Evolutionary conservation across 2,113 vertebrate genomes (phyloP), one percentile per base, ranked within the genome.

Genomic region (Arvicanthis niloticus): DNA sequence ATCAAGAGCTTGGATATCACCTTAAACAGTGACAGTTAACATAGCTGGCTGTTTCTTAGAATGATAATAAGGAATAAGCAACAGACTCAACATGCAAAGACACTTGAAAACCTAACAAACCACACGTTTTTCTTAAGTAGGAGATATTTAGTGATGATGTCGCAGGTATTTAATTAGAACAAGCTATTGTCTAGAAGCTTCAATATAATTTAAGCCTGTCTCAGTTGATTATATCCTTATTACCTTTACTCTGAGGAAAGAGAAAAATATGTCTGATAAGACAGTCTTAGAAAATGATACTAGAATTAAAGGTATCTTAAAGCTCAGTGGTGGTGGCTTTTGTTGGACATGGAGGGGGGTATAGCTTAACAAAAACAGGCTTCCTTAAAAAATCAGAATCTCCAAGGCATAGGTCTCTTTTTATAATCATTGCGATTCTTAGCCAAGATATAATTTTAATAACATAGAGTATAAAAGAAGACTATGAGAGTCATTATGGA

Each of bases 301-400:
- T 73, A 68, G 72, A 92, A 65, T 94, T 91, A 78, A 89, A 86
- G 21, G 11, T 60, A 58, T 67, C 80, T 86, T 29, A 62, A 12
- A 81, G 1, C 73, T 19, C 9, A 77, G 19, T 94, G 84, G 40
- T 29, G 62, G 53, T 40, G 45, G 31, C 82, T 56, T 26, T 48
- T 68, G 34, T 51, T 37, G 19, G 84, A 48, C 21, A 0, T 3
- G 7, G 12, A 58, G 56, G 37, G 56, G 76, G 89, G 82, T n/a
- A 17, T 37, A 72, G 56, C 48, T 96, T 84, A 88, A 88, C 81
- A 80, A 94, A 96, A 95, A 92, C 67, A 87, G 73, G 51, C 51
- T 96, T 96, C 89, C 76, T 88, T 82, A 31, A 22, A 84, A 96
- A 96, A 94, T 96, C 91, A 95, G 88, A 97, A 91, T 96, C 91